A percentile compares a stretch with the other conserved stretches of the same genome.
These are phyloP conservation scores for Enoplosus armatus DNA, from an alignment of 2,797 vertebrate genomes.

Conservation along the genomic window DNA sequence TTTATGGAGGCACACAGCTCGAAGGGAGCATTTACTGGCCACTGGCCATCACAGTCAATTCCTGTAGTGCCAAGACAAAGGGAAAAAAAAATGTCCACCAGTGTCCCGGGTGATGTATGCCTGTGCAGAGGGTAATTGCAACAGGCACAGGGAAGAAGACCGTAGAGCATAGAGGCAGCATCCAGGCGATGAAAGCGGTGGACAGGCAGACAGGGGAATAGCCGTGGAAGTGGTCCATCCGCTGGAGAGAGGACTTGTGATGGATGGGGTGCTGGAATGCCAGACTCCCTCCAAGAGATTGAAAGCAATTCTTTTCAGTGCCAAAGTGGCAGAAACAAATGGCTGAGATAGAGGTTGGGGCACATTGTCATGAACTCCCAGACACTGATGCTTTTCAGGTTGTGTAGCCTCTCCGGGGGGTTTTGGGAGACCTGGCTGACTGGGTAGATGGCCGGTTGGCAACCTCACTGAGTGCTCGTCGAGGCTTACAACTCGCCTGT, in stretches of 20 bases:
- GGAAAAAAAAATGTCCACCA: conserved; percentile 38
- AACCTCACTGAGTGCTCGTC: conserved; percentile 33
- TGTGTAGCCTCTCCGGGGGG: conserved; percentile 45
- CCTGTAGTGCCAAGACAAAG: conserved; percentile 49
- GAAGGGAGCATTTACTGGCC: conserved; percentile 31
- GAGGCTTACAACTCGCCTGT: conserved; percentile 53
- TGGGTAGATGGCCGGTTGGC: conserved; percentile 40
- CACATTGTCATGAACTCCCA: conserved; percentile 72
- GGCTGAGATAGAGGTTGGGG: conserved; percentile 60
- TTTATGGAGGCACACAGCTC: conserved; percentile 44
- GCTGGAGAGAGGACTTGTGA: conserved; percentile 68
- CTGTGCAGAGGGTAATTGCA: conserved; percentile 70
- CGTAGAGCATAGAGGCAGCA: conserved; percentile 40
- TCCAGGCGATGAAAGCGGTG: conserved; percentile 51
- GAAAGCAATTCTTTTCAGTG: conserved; percentile 70
- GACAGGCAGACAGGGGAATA: conserved; percentile 37
- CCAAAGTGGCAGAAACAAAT: conserved; percentile 81
- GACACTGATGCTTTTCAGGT: conserved; percentile 68
- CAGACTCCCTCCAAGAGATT: conserved; percentile 72
- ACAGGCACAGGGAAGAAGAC: conserved; percentile 55
- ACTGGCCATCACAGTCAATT: conserved; percentile 42
- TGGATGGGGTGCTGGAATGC: conserved; percentile 73
- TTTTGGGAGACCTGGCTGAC: conserved; percentile 48
- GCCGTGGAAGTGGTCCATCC: conserved; percentile 69
- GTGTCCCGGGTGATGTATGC: conserved; percentile 65